Conservation (phyloP, 1,140 invertebrate species). For the Euwallacea fornicatus region DNA sequence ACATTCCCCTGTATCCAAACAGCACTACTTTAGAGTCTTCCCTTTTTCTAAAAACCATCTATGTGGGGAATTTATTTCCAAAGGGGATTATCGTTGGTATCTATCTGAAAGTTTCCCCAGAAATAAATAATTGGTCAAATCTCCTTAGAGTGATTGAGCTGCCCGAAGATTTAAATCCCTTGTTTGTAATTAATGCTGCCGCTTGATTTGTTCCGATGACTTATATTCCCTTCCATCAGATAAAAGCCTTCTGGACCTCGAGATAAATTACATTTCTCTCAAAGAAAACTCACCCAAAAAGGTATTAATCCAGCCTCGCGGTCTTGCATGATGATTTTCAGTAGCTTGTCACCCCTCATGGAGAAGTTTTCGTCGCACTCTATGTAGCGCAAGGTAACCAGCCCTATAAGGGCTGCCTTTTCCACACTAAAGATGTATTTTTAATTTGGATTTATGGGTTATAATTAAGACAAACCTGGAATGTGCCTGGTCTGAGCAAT, state of each 20-base stretch:
- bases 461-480: slow-evolving; percentile 55
- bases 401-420: slow-evolving; percentile 85
- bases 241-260: slow-evolving; percentile 12
- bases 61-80: background rate
- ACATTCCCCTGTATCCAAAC: too few relatives aligned
- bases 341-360: slow-evolving; percentile 78
- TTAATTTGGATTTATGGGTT: background rate
- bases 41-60: too few relatives aligned
- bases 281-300: slow-evolving; percentile 81
- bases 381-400: slow-evolving; percentile 91
- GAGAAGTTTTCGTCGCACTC: slow-evolving; percentile 82
- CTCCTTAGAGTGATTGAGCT: slow-evolving; percentile 42
- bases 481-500: slow-evolving; percentile 80
- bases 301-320: slow-evolving; percentile 87
- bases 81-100: slow-evolving; percentile 32
- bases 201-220: slow-evolving; percentile 32
- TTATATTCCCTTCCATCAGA: slow-evolving; percentile 14
- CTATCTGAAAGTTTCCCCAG: slow-evolving; percentile 33
- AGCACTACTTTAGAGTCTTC: too few relatives aligned
- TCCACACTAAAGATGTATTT: slow-evolving; percentile 68
- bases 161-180: slow-evolving; percentile 29
- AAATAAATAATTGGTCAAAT: slow-evolving; percentile 49
- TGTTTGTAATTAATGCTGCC: slow-evolving; percentile 37
- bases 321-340: slow-evolving; percentile 80
- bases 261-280: slow-evolving; percentile 10